Conservation (phyloP, 2,113 vertebrate genomes). For the Macheiramphus alcinus region DNA sequence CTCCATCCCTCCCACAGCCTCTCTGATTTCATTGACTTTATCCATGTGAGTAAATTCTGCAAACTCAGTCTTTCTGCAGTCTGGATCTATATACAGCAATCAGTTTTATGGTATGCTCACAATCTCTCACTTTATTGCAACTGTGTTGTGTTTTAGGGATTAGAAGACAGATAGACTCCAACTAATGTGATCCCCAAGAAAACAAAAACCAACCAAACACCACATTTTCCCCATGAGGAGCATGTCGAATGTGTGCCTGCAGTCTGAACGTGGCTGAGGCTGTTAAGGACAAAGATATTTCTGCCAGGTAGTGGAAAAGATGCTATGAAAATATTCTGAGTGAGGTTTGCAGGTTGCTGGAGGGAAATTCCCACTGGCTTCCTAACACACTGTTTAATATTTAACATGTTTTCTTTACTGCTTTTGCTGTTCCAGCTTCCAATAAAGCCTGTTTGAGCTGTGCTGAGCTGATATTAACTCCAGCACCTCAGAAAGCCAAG, state of each 20-base stretch:
- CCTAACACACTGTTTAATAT: neutral
- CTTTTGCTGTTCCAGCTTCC: neutral
- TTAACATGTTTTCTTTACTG: neutral
- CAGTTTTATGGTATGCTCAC: neutral
- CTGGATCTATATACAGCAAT: neutral
- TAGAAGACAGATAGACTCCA: neutral
- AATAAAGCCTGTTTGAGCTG: neutral
- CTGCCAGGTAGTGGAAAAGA: neutral
- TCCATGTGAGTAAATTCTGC: neutral
- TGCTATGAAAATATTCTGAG: neutral
- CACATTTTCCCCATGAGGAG: neutral
- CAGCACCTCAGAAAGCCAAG: neutral
- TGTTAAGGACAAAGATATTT: neutral
- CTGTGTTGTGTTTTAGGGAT: neutral
- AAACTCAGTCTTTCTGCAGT: neutral
- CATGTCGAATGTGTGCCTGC: rapidly evolving
- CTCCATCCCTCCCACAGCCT: neutral
- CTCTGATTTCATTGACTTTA: neutral
- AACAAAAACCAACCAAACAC: neutral
- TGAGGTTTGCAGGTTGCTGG: neutral
- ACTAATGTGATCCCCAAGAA: neutral
- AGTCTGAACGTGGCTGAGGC: neutral
- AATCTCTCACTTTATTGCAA: neutral
- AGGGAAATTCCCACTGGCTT: neutral
- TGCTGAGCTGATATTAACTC: neutral